Evolutionary conservation across 2,797 vertebrate species (phyloP).

Genomic region (Myripristis jacobus): DNA sequence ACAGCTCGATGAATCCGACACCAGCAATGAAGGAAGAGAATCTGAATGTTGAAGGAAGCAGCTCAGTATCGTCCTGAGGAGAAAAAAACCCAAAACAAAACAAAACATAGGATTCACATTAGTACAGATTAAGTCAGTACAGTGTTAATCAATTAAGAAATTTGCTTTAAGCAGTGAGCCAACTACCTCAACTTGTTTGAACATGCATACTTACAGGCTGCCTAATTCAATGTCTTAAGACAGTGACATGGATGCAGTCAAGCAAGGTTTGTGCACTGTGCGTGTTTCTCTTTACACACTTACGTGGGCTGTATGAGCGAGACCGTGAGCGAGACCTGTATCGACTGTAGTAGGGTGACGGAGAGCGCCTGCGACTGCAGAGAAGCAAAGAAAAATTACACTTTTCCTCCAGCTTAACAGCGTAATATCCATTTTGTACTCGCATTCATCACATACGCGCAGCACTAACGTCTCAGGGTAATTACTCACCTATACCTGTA

Average conservation of each 20-base stretch:
- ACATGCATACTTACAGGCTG: constrained; percentile 1
- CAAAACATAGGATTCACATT: constrained; percentile 6
- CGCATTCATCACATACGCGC: neutral
- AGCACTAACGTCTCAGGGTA: no score
- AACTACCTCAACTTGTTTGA: neutral
- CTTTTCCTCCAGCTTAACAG: neutral
- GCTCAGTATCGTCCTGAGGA: constrained; percentile 81
- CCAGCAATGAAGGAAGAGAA: constrained; percentile 49
- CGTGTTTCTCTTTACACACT: constrained; percentile 69
- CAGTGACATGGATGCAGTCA: neutral
- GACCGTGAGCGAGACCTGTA: constrained; percentile 93
- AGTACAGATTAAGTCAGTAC: constrained; percentile 3
- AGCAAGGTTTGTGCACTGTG: neutral
- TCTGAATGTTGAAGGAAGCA: constrained; percentile 32
- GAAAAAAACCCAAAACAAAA: no score
- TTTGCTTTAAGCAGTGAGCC: neutral
- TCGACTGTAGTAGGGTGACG: constrained; percentile 93
- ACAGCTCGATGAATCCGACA: constrained; percentile 47
- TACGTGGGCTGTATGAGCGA: constrained; percentile 94
- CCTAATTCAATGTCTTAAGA: neutral
- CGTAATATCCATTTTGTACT: neutral
- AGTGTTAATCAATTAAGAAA: neutral
- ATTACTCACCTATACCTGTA: constrained; percentile 88
- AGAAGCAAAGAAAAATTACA: constrained; percentile 55
- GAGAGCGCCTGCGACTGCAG: constrained; percentile 88